A percentile compares a stretch with the other conserved stretches of the same genome.
Evolutionary conservation across 2,797 vertebrate species (phyloP).

Genomic region (Morus bassanus): DNA sequence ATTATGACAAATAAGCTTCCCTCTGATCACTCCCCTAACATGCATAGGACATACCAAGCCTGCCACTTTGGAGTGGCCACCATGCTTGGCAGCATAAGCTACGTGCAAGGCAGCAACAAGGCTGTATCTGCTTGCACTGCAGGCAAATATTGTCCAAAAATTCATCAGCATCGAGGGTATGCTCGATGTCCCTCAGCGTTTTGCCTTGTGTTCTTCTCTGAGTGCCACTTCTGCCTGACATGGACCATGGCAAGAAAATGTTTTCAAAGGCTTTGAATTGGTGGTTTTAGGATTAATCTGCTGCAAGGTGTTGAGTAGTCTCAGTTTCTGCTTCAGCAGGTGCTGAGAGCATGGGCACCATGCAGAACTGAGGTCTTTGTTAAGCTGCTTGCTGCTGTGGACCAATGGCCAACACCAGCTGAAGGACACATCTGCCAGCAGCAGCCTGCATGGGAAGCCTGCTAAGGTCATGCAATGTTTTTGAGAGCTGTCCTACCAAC

Average conservation of each 20-base stretch:
- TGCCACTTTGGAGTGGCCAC: background rate
- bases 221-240: background rate
- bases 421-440: background rate
- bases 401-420: background rate
- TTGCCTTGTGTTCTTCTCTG: background rate
- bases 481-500: background rate
- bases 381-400: background rate
- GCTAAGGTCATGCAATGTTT: background rate
- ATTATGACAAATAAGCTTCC: background rate
- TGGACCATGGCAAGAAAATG: background rate
- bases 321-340: background rate
- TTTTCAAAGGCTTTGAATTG: background rate
- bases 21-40: background rate
- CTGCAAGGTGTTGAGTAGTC: background rate
- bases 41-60: background rate
- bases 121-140: background rate
- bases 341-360: background rate
- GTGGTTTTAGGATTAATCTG: background rate
- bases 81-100: background rate
- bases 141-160: background rate
- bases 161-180: fast-evolving
- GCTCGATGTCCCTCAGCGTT: fast-evolving
- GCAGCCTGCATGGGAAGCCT: background rate
- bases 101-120: background rate
- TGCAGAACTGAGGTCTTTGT: fast-evolving